Evolutionary conservation across 2,113 vertebrate genomes (phyloP).

Genomic region (Chionomys nivalis): DNA sequence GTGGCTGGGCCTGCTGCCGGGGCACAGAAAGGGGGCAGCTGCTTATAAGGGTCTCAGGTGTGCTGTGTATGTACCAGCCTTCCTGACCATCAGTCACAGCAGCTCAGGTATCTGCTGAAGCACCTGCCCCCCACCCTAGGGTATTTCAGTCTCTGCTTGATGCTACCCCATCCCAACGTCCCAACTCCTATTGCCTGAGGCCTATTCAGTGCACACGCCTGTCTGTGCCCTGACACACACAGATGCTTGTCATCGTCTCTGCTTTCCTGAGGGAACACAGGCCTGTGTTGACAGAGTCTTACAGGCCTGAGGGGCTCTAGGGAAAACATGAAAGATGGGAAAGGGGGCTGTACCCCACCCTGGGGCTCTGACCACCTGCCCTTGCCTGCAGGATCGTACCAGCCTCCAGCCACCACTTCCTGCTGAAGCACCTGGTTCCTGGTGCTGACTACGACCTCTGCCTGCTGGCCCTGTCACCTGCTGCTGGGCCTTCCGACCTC

Average conservation of each 20-base stretch:
- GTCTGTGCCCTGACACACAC: not conserved
- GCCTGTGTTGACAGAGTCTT: not conserved
- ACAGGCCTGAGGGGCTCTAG: not conserved
- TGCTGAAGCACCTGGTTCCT: slow-evolving; percentile 92
- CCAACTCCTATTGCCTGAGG: not conserved
- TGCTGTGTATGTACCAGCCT: not conserved
- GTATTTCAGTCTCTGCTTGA: not conserved
- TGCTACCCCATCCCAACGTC: not conserved
- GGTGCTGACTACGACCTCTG: slow-evolving; percentile 94
- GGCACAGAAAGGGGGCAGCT: not conserved
- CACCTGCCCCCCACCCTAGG: fast-evolving
- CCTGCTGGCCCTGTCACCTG: slow-evolving; percentile 93
- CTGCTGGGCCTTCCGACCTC: slow-evolving; percentile 88
- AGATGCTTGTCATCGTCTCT: not conserved
- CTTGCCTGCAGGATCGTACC: slow-evolving; percentile 89
- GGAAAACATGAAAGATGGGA: not conserved
- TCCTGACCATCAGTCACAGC: not conserved
- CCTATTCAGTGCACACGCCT: not conserved
- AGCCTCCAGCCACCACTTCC: slow-evolving; percentile 90
- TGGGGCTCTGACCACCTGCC: not conserved
- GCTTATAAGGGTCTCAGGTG: not conserved
- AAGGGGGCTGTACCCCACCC: not conserved
- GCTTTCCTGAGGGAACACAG: not conserved
- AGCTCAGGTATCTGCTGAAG: not conserved
- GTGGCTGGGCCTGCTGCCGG: not conserved